These are phyloP conservation scores for Anabas testudineus DNA, from an alignment of 2,797 vertebrate genomes.

Conservation along the genomic window DNA sequence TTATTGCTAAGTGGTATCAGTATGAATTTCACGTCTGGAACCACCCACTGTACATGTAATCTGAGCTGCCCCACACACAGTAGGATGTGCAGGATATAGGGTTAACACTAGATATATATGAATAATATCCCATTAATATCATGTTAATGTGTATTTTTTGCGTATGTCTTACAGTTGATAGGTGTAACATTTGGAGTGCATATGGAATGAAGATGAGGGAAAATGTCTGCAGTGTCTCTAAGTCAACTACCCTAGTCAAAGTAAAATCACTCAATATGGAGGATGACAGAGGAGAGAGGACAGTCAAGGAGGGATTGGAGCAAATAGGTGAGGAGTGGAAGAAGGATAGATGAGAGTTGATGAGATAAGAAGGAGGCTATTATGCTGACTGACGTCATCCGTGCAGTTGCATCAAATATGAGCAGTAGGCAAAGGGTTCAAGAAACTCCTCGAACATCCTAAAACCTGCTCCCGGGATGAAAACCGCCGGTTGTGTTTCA, in stretches of 20 bases:
- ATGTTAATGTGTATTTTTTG: too few relatives aligned
- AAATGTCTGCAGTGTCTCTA: constrained; percentile 12
- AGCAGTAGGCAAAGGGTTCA: constrained; percentile 29
- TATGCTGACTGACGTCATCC: constrained; percentile 38
- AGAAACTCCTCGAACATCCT: constrained; percentile 45
- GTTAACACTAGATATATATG: too few relatives aligned
- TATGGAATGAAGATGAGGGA: background rate
- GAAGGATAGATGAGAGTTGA: constrained; percentile 14
- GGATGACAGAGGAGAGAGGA: constrained; percentile 15
- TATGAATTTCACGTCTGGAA: constrained; percentile 14
- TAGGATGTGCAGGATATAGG: background rate
- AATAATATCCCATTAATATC: background rate
- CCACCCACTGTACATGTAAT: constrained; percentile 5
- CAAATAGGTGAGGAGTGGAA: constrained; percentile 21
- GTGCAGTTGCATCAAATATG: constrained; percentile 55
- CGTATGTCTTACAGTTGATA: too few relatives aligned
- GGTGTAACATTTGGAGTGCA: background rate
- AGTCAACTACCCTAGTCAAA: constrained; percentile 14
- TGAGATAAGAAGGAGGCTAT: constrained; percentile 29
- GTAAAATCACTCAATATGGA: constrained; percentile 20
- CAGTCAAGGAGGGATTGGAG: constrained; percentile 35
- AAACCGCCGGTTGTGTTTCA: constrained; percentile 45
- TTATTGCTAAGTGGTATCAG: constrained; percentile 16
- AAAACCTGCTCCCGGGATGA: constrained; percentile 30
- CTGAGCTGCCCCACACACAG: constrained; percentile 2